Base-by-base conservation (phyloP, 2,113 vertebrate genomes). In the Tursiops truncatus region DNA sequence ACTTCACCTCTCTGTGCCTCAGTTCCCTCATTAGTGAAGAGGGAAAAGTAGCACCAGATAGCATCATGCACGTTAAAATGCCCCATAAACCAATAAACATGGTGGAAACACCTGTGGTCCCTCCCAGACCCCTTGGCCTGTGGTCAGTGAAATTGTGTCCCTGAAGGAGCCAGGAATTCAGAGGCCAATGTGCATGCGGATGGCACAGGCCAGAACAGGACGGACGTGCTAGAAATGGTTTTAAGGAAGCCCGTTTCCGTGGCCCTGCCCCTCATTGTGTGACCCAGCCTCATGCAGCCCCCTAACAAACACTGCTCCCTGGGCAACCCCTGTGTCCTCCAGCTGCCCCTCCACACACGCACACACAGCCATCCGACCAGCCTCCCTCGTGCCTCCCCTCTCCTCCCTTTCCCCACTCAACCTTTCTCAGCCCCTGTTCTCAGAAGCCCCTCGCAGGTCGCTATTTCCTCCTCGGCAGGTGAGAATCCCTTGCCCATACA, bases 1-100 rank as follows among this genome's bases (percentile, higher is more conserved):
- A 4, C 63, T 1, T 15, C 8, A 11, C 36, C 6, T 33, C 77
- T 26, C 70, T 28, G n/a, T 5, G 47, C 74, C 41, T 60, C 18
- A 0, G 50, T 20, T n/a, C 56, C 21, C 84, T 60, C 6, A 0
- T 33, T 21, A 5, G 13, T 10, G 38, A 67, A 74, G 17, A 1
- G 17, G 17, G 60, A 5, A 4, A 9, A 28, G 36, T 2, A 4
- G 50, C 23, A 20, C 5, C 33, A 44, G 47, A 8, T 1, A 1
- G 23, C 62, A 21, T 1, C 13, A 0, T 0, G 62, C 47, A 4
- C 0, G 4, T 31, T 9, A 13, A 44, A 36, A 56, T 11, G 41
- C 8, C 50, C 58, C 3, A 0, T 1, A 14, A 36, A 17, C 18
- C 1, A 0, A 0, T 12, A 6, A 6, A 21, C n/a, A 15, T 0